Base-by-base conservation (phyloP, 2,113 vertebrate genomes). In the Xiphophorus hellerii region DNA sequence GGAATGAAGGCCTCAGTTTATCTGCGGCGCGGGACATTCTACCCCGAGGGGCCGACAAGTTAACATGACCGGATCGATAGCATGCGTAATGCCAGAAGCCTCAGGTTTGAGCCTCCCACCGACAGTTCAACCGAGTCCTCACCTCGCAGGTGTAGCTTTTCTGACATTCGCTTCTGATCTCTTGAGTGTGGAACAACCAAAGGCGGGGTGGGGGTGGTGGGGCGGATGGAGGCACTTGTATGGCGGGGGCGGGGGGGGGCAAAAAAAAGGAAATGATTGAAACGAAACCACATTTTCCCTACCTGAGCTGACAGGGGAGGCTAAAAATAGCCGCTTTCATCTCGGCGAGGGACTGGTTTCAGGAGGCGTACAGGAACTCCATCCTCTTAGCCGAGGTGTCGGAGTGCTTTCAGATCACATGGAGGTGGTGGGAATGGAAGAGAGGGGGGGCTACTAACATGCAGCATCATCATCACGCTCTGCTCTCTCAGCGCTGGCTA, bases 301-400 rank as follows among this genome's bases (percentile, higher is more conserved):
- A 80, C 74, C 78, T 74, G 73, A 82, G 81, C 66, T 75, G 83
- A 78, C 70, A 69, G 67, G 66, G 73, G 74, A 39, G 31, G 76
- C 79, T 82, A 84, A 92, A 89, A 90, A 88, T 89, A 84, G 84
- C 42, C 31, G 27, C 81, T 89, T 90, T 91, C 76, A 87, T 89
- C 84, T 83, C 4, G 22, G 68, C 58, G 39, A 87, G 74, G 76
- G 69, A 81, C 76, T 78, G 69, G 68, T 90, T 80, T 82, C 66
- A 69, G 69, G 73, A 14, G 20, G 67, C 22, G 44, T 74, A 71
- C 48, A 28, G 70, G 69, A 73, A 70, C 73, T 61, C 63, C 22
- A 13, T 84, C 77, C 65, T 71, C 64, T 74, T 58, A 66, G 72
- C 74, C 54, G 25, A 82, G 73, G 60, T 65, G 70, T 62, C 77